phyloP scores from a whole-genome alignment of 2,113 vertebrate genomes.

The Rhinogobius similis region DNA sequence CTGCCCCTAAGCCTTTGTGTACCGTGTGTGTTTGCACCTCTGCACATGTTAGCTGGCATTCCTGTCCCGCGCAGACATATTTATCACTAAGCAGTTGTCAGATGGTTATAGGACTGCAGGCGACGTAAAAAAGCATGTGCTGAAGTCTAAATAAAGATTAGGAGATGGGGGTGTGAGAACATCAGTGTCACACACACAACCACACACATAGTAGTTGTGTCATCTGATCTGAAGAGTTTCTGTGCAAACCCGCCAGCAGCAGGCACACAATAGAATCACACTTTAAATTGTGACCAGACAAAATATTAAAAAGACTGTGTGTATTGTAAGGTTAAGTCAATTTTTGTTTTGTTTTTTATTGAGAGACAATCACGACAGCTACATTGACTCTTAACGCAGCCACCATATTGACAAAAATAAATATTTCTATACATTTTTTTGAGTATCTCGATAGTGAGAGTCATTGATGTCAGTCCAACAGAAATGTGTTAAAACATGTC shows the following conservation, averaged over 20 bases:
- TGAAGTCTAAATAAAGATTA: slow-evolving; percentile 68
- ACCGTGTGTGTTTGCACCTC: slow-evolving; percentile 23
- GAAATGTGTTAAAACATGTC: too few species aligned
- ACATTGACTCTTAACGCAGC: too few species aligned
- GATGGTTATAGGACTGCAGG: slow-evolving; percentile 24
- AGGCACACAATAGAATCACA: not conserved
- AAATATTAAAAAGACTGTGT: not conserved
- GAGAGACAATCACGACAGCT: not conserved
- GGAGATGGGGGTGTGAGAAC: slow-evolving; percentile 32
- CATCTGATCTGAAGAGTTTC: slow-evolving; percentile 18
- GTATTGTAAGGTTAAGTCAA: not conserved
- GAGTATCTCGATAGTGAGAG: too few species aligned
- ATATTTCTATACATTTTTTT: too few species aligned
- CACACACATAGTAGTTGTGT: slow-evolving; percentile 30
- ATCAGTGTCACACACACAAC: slow-evolving; percentile 24
- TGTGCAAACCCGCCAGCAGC: not conserved
- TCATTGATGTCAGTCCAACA: too few species aligned
- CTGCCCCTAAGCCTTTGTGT: slow-evolving; percentile 1
- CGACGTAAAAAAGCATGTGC: slow-evolving; percentile 42
- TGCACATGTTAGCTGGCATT: slow-evolving; percentile 41
- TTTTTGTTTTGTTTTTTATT: not conserved
- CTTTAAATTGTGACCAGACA: not conserved
- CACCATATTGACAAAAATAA: too few species aligned
- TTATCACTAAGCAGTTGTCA: slow-evolving; percentile 41
- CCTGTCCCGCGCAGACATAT: slow-evolving; percentile 37